Conservation (phyloP, 1,140 invertebrate genomes). For the Mizuhopecten yessoensis region DNA sequence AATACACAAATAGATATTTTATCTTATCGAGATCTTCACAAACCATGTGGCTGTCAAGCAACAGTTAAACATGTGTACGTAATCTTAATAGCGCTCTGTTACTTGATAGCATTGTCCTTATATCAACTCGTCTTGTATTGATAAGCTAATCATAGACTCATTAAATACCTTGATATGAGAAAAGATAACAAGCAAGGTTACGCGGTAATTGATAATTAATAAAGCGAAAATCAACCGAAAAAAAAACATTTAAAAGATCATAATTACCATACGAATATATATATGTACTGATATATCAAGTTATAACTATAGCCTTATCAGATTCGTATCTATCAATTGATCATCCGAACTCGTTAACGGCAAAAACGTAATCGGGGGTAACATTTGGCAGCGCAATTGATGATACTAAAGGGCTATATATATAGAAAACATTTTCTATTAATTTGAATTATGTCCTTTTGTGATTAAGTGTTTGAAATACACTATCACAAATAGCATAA, state of each 20-base stretch:
- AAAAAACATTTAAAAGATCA: background rate
- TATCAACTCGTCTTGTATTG: background rate
- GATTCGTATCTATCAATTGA: background rate
- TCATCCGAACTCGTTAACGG: background rate
- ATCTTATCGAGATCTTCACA: background rate
- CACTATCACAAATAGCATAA: background rate
- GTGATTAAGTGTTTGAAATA: slow-evolving; percentile 39
- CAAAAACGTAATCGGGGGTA: background rate
- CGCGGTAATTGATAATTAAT: background rate
- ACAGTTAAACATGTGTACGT: background rate
- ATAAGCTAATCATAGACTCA: background rate
- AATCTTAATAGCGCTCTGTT: background rate
- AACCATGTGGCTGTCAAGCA: background rate
- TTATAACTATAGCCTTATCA: background rate
- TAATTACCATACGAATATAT: background rate
- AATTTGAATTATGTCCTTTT: slow-evolving; percentile 8
- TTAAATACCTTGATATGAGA: background rate
- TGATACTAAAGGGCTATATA: background rate
- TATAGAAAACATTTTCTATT: slow-evolving; percentile 25
- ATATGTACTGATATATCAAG: background rate
- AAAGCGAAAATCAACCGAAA: background rate
- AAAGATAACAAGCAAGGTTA: background rate
- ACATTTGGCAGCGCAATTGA: slow-evolving; percentile 14
- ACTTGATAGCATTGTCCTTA: background rate
- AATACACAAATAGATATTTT: background rate